Evolutionary conservation across 2,888 invertebrate genomes (phyloP).

Genomic region (Esperia sulphurella): DNA sequence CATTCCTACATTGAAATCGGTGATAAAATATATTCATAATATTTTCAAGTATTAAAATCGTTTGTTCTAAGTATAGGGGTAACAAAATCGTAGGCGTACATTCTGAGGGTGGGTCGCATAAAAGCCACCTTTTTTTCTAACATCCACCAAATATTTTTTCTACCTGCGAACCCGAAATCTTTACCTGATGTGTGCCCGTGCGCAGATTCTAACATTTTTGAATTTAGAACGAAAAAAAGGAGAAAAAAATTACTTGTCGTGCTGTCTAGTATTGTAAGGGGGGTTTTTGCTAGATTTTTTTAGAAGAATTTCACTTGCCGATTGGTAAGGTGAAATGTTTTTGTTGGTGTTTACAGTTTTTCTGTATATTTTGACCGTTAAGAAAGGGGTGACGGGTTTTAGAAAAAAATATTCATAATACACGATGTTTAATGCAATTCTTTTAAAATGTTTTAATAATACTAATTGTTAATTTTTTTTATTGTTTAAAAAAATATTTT

Average conservation of each 20-base stretch:
- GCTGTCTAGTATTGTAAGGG: slow-evolving; percentile 39
- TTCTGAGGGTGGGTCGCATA: slow-evolving; percentile 69
- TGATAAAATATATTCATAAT: too few species aligned
- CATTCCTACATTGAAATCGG: too few species aligned
- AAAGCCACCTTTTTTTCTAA: slow-evolving; percentile 63
- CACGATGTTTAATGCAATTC: too few species aligned
- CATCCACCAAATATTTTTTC: slow-evolving; percentile 68
- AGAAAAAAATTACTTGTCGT: slow-evolving; percentile 36
- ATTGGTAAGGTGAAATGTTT: slow-evolving; percentile 46
- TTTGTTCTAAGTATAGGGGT: slow-evolving; percentile 22
- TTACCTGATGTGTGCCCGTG: slow-evolving; percentile 60
- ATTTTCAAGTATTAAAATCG: slow-evolving; percentile 29
- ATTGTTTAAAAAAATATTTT: too few species aligned
- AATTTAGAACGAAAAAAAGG: slow-evolving; percentile 29
- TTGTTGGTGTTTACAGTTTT: slow-evolving; percentile 52
- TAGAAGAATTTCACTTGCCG: slow-evolving; percentile 65
- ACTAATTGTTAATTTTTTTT: too few species aligned
- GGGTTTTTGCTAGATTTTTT: slow-evolving; percentile 70
- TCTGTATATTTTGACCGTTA: slow-evolving; percentile 24
- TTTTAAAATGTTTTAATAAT: too few species aligned
- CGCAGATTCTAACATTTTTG: slow-evolving; percentile 66
- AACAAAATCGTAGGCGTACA: slow-evolving; percentile 61
- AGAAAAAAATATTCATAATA: too few species aligned
- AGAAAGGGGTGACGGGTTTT: slow-evolving; percentile 14
- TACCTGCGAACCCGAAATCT: slow-evolving; percentile 70